Evolutionary conservation across 2,113 vertebrate species (phyloP).

Genomic region (Martes martes): DNA sequence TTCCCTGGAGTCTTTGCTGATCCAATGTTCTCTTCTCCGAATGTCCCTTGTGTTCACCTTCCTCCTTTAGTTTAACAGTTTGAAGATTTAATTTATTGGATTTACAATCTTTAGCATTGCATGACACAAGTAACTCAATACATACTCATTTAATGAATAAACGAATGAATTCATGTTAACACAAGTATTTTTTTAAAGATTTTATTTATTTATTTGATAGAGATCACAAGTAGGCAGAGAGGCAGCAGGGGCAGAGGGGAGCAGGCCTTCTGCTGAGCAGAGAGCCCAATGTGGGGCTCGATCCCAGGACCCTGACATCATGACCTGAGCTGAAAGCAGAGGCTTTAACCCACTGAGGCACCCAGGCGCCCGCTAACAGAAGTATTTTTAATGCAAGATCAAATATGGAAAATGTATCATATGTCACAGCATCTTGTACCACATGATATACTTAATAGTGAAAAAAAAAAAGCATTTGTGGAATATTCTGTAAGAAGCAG

Average conservation of each 20-base stretch:
- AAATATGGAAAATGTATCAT: background rate
- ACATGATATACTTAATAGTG: background rate
- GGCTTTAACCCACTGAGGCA: no score
- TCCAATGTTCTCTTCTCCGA: background rate
- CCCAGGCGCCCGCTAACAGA: no score
- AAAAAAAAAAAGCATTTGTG: background rate
- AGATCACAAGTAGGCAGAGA: no score
- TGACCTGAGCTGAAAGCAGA: no score
- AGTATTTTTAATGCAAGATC: background rate
- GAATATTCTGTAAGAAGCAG: background rate
- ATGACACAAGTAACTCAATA: background rate
- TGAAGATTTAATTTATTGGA: background rate
- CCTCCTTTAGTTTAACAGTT: background rate
- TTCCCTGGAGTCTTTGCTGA: background rate
- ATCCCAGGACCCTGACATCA: no score
- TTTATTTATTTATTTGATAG: no score
- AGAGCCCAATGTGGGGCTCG: no score
- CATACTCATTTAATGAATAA: background rate
- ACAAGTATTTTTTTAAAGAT: background rate
- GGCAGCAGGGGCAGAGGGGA: no score
- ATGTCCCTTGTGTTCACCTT: no score
- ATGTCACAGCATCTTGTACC: background rate
- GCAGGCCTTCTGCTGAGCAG: no score
- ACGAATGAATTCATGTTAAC: background rate
- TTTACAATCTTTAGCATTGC: background rate